These are phyloP conservation scores for Melitaea cinxia DNA, from an alignment of 1,140 invertebrate genomes.

Conservation along the genomic window DNA sequence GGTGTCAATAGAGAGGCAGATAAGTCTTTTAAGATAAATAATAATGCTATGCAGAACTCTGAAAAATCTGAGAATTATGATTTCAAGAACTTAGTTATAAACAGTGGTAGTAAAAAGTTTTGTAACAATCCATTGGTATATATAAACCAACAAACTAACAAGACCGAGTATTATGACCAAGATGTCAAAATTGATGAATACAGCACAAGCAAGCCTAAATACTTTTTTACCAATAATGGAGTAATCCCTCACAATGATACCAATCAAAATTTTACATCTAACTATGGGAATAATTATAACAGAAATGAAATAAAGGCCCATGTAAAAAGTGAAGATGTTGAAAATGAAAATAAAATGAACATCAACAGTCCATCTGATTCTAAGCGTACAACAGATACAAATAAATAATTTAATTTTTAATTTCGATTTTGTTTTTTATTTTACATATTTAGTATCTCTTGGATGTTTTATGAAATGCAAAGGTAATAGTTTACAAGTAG, in stretches of 20 bases:
- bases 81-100: constrained; percentile 56
- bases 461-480: not conserved
- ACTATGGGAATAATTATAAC: constrained; percentile 27
- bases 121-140: constrained; percentile 37
- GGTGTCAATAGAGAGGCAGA: constrained; percentile 29
- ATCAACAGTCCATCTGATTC: constrained; percentile 10
- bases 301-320: constrained; percentile 12
- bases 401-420: constrained; percentile 16
- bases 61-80: constrained; percentile 56
- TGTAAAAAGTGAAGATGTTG: constrained; percentile 9
- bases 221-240: constrained; percentile 28
- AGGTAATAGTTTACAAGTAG: not conserved
- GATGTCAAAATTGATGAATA: constrained; percentile 34
- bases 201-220: constrained; percentile 30
- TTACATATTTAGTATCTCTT: not conserved
- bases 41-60: constrained; percentile 7
- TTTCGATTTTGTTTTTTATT: constrained; percentile 10
- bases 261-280: constrained; percentile 15
- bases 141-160: constrained; percentile 36
- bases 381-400: constrained; percentile 7
- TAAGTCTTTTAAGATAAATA: constrained; percentile 37
- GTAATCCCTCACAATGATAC: constrained; percentile 26
- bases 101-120: constrained; percentile 48
- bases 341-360: constrained; percentile 13
- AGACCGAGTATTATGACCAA: constrained; percentile 37